These are phyloP conservation scores for Homarus americanus DNA, from an alignment of 1,140 invertebrate species.

Conservation along the genomic window DNA sequence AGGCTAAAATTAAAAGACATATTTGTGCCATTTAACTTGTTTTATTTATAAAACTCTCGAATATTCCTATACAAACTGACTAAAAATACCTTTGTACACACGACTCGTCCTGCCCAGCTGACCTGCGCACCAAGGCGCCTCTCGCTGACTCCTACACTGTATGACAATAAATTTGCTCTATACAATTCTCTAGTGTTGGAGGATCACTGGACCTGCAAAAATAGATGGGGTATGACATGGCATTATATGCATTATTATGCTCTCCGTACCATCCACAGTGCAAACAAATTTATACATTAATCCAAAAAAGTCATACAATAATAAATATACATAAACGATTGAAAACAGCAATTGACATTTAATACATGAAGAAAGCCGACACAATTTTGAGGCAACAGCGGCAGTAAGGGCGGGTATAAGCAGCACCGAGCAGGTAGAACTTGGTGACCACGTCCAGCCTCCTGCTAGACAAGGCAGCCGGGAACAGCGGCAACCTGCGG, in stretches of 20 bases:
- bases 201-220: slow-evolving; percentile 44
- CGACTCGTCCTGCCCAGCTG: slow-evolving; percentile 43
- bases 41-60: slow-evolving; percentile 67
- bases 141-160: background rate
- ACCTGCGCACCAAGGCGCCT: slow-evolving; percentile 7
- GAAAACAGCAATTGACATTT: slow-evolving; percentile 66
- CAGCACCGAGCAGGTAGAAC: slow-evolving; percentile 47
- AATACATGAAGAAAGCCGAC: slow-evolving; percentile 61
- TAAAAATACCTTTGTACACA: slow-evolving; percentile 69
- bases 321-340: slow-evolving; percentile 65
- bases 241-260: slow-evolving; percentile 17
- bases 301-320: slow-evolving; percentile 56
- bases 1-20: slow-evolving; percentile 8
- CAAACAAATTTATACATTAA: slow-evolving; percentile 52
- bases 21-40: slow-evolving; percentile 40
- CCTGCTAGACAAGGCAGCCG: background rate
- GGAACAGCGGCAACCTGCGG: background rate
- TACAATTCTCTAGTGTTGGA: slow-evolving; percentile 7
- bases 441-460: slow-evolving; percentile 36
- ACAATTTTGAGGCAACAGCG: slow-evolving; percentile 55
- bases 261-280: slow-evolving; percentile 43
- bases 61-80: slow-evolving; percentile 69
- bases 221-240: slow-evolving; percentile 8
- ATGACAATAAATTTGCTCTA: slow-evolving; percentile 13
- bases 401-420: slow-evolving; percentile 53